These are phyloP conservation scores for Ascaphus truei DNA, from an alignment of 2,113 vertebrate genomes.

Conservation along the genomic window DNA sequence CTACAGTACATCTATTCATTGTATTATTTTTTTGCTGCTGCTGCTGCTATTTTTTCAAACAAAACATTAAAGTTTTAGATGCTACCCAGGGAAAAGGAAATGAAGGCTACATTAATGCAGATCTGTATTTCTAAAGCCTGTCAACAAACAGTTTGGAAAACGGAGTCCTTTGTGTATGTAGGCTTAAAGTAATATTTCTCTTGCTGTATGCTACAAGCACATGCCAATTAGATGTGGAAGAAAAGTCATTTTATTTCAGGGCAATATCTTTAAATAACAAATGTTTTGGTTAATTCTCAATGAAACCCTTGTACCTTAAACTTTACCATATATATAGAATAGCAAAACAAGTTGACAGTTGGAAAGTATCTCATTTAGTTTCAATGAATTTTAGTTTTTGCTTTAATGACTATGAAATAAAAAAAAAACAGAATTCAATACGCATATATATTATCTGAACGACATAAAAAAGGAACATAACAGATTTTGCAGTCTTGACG, in stretches of 20 bases:
- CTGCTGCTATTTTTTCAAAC: background rate
- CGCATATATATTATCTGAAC: too few species aligned
- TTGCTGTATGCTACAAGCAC: background rate
- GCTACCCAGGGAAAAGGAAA: slow-evolving; percentile 9
- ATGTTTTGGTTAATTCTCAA: too few species aligned
- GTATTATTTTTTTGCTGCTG: slow-evolving; percentile 14
- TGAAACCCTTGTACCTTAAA: too few species aligned
- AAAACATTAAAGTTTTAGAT: background rate
- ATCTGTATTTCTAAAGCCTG: background rate
- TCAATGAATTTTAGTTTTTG: too few species aligned
- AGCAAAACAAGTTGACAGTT: too few species aligned
- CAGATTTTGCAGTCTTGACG: too few species aligned
- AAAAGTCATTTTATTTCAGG: background rate
- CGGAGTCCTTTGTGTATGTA: background rate
- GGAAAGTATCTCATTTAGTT: too few species aligned
- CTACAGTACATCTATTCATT: background rate
- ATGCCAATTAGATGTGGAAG: background rate
- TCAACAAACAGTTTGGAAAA: background rate
- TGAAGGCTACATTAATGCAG: background rate
- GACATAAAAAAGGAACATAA: too few species aligned
- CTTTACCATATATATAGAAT: too few species aligned
- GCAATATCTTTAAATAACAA: too few species aligned
- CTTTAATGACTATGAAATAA: too few species aligned
- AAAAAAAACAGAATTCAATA: too few species aligned
- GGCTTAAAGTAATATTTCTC: background rate